A percentile compares a stretch with the other conserved stretches of the same genome.
Evolutionary conservation across 2,888 invertebrate species (phyloP).

Genomic region (Athalia circularis): DNA sequence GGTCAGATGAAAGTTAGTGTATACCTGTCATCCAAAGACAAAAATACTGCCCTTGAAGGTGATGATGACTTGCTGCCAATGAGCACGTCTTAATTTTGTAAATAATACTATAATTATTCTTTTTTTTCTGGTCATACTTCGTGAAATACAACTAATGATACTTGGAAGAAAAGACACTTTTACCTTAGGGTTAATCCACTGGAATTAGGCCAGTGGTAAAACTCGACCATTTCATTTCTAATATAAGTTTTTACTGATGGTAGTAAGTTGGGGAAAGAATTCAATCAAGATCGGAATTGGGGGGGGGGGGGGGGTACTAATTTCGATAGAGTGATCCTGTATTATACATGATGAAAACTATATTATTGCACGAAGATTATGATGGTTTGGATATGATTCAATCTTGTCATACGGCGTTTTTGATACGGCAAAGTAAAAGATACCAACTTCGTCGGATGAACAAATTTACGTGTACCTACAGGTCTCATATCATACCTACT

Average conservation of each 20-base stretch:
- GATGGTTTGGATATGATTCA: slow-evolving; percentile 6
- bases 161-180: slow-evolving; percentile 14
- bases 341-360: neutral
- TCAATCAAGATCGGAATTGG: no score
- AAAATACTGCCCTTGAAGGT: neutral
- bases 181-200: neutral
- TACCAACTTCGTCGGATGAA: neutral
- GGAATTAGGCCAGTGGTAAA: no score
- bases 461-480: slow-evolving; percentile 13
- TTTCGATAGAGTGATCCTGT: no score
- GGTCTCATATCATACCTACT: slow-evolving; percentile 20
- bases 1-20: slow-evolving; percentile 12
- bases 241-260: no score
- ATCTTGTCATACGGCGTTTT: neutral
- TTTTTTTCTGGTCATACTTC: slow-evolving; percentile 1
- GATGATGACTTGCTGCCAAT: neutral
- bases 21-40: neutral
- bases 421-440: neutral
- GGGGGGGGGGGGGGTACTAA: no score
- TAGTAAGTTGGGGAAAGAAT: no score
- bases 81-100: slow-evolving; percentile 4
- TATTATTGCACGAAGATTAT: neutral
- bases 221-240: no score
- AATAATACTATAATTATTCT: slow-evolving; percentile 24
- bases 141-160: slow-evolving; percentile 14